Base-by-base conservation (phyloP, 92 coral and sea anemone genomes). In the Porites cylindrica region DNA sequence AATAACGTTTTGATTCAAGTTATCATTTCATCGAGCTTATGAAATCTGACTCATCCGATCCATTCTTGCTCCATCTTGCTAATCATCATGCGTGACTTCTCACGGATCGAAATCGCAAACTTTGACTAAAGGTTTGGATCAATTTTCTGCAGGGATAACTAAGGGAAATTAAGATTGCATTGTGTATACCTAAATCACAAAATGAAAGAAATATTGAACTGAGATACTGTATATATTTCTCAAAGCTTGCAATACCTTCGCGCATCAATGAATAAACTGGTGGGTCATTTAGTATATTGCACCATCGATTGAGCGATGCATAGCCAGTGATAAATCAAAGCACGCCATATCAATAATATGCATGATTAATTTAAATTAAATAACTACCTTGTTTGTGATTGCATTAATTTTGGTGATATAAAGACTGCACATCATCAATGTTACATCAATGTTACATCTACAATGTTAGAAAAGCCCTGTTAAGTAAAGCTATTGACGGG, bases 241-340 rank as follows among this genome's bases (percentile, higher is more conserved):
- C 47, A 38, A 38, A 38, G 47, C 47, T 4, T 38, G 47, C 47
- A 38, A 38, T 38, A 4, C 47, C 6, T 38, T 38, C 47, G 47
- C 47, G 47, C 47, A 38, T 38, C 5, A 38, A 1, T 38, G n/a
- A 69, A 23, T 29, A 10, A 43, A 63, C 9, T 50, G 47, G 19
- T 81, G 54, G 53, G 32, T 38, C 73, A 32, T 70, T 70, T 68
- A 29, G 43, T 56, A 79, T 79, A 52, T 80, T 80, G 75, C 24
- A 66, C 84, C 83, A 65, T 79, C 47, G 47, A 38, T 38, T 38
- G 47, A 38, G 47, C 47, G 47, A 38, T 38, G 47, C 47, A 38
- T 5, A 0, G 43, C 3, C 58, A 16, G 29, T 21, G 9, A 10
- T 47, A 29, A 29, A 29, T 29, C 32, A 13, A 70, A 26, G n/a